phyloP scores from a whole-genome alignment of 2,888 invertebrate species.

The Gortyna flavago region DNA sequence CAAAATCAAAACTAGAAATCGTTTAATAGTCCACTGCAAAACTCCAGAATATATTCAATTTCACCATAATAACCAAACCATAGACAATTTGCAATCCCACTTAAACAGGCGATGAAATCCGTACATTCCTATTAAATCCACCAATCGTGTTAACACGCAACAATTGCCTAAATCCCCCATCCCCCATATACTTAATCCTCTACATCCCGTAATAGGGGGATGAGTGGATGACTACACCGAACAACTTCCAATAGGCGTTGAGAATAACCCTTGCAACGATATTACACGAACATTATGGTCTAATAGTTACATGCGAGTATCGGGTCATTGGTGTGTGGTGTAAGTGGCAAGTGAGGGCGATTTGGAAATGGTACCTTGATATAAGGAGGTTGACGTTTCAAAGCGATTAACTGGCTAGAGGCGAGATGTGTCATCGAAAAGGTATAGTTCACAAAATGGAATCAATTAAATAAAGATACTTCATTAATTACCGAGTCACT shows the following conservation, averaged over 20 bases:
- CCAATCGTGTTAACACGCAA: conserved; percentile 35
- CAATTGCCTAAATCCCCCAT: conserved; percentile 39
- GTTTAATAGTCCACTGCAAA: background rate
- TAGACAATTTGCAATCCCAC: conserved; percentile 27
- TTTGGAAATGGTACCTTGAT: background rate
- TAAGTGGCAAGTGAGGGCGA: conserved; percentile 26
- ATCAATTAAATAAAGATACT: background rate
- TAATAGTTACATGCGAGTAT: conserved; percentile 61
- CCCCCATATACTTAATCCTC: conserved; percentile 54
- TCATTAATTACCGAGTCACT: background rate
- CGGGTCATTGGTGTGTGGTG: conserved; percentile 27
- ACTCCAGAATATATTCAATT: background rate
- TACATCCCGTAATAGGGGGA: conserved; percentile 48
- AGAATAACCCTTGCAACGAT: conserved; percentile 52
- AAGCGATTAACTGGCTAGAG: background rate
- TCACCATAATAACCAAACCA: conserved; percentile 18
- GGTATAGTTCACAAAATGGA: background rate
- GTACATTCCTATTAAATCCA: conserved; percentile 34
- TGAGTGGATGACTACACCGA: conserved; percentile 47
- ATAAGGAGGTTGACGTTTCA: too few species aligned
- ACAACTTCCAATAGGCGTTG: conserved; percentile 63
- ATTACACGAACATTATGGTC: conserved; percentile 52
- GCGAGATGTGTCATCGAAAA: background rate
- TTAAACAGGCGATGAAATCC: conserved; percentile 27
- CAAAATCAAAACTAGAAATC: background rate